Evolutionary conservation across 2,888 invertebrate genomes (phyloP).

Genomic region (Phyto melanocephala): DNA sequence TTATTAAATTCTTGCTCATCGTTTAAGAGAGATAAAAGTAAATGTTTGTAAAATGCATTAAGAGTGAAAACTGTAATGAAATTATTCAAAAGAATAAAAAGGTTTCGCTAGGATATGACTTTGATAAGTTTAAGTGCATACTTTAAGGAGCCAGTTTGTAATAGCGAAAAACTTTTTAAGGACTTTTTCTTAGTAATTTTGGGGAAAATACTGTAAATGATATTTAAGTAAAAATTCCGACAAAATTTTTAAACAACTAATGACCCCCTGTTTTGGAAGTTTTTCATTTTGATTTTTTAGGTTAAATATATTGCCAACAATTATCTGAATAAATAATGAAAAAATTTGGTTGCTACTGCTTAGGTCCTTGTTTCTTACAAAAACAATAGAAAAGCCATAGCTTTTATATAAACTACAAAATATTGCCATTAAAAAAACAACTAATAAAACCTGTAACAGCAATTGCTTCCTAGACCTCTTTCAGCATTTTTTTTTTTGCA

Average conservation of each 20-base stretch:
- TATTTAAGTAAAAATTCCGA: too few relatives aligned
- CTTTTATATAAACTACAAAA: not conserved
- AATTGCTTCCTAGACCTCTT: not conserved
- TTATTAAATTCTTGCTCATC: constrained; percentile 5
- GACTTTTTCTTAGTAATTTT: too few relatives aligned
- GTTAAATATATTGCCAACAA: not conserved
- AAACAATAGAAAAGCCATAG: not conserved
- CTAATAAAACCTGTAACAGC: not conserved
- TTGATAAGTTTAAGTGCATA: too few relatives aligned
- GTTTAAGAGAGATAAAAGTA: constrained; percentile 42
- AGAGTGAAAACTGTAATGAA: too few relatives aligned
- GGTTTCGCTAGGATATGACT: too few relatives aligned
- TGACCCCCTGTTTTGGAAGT: not conserved
- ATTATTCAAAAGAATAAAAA: too few relatives aligned
- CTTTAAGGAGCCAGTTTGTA: too few relatives aligned
- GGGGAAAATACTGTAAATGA: not conserved
- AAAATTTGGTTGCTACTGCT: too few relatives aligned
- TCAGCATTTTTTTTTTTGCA: not conserved
- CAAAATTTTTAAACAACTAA: too few relatives aligned
- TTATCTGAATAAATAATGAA: not conserved
- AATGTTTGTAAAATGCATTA: not conserved
- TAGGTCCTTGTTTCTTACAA: not conserved
- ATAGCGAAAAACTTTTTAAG: too few relatives aligned
- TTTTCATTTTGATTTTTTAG: not conserved
- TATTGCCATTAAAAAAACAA: constrained; percentile 14